Percentiles rank a stretch among this genome's conserved stretches.
phyloP scores from a whole-genome alignment of 2,113 vertebrate genomes.

The Entomyzon cyanotis region DNA sequence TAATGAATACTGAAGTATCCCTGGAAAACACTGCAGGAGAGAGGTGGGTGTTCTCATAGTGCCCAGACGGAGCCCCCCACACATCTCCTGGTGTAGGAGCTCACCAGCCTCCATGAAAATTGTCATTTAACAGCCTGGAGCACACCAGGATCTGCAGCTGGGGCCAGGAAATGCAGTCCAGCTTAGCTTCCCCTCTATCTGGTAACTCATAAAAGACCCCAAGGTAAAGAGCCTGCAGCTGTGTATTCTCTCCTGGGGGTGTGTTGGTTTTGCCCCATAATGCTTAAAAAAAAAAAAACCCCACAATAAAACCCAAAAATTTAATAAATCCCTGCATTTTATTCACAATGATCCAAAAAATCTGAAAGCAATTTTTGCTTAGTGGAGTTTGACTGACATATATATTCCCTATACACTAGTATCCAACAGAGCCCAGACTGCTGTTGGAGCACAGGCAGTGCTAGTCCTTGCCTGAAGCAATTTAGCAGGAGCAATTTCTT shows the following conservation, averaged over 20 bases:
- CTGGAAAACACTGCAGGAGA: neutral
- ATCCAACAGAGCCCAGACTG: rapidly evolving
- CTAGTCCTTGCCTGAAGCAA: neutral
- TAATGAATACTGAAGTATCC: neutral
- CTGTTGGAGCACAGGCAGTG: rapidly evolving
- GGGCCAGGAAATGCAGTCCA: neutral
- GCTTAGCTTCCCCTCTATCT: neutral
- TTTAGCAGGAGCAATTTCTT: neutral
- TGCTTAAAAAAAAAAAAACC: neutral
- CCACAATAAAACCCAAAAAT: neutral
- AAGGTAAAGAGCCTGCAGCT: neutral
- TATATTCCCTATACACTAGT: too few species aligned
- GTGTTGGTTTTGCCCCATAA: neutral
- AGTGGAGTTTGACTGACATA: too few species aligned
- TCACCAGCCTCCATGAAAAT: neutral
- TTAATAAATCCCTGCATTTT: neutral
- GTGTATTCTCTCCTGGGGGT: neutral
- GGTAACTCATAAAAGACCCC: neutral
- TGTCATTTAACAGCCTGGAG: rapidly evolving
- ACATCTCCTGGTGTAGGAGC: neutral
- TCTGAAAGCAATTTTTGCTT: neutral
- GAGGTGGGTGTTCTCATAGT: rapidly evolving
- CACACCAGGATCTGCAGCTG: neutral
- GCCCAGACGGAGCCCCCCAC: neutral
- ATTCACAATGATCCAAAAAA: neutral